These are phyloP conservation scores for Alosa sapidissima DNA, from an alignment of 2,797 vertebrate species.

Conservation along the genomic window DNA sequence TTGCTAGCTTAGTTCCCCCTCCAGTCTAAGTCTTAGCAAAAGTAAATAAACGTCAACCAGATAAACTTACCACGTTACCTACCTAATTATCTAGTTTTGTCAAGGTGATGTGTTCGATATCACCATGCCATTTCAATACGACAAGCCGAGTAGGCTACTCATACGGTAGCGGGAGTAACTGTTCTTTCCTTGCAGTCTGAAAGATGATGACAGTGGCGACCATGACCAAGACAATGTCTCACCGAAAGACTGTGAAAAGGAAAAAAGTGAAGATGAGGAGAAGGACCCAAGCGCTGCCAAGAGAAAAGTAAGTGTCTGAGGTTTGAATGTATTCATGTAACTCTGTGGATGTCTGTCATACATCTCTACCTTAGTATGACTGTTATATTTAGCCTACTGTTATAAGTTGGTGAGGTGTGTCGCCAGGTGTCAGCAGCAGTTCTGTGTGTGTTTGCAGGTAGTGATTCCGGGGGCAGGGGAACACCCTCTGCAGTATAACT, in stretches of 20 bases:
- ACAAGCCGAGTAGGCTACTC: not conserved
- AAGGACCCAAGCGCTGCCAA: constrained; percentile 70
- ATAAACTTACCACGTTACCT: not conserved
- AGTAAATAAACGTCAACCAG: not conserved
- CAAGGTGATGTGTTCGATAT: not conserved
- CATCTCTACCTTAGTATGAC: no score
- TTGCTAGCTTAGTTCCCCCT: not conserved
- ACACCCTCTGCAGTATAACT: constrained; percentile 85
- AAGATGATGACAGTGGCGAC: constrained; percentile 85
- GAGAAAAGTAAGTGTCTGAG: constrained; percentile 64
- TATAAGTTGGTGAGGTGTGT: not conserved
- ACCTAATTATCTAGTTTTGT: no score
- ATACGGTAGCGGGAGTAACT: not conserved
- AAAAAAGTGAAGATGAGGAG: constrained; percentile 76
- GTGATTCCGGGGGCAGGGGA: constrained; percentile 77
- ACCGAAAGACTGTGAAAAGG: constrained; percentile 82
- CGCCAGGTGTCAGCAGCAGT: not conserved
- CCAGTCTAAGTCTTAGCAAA: not conserved
- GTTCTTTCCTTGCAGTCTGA: constrained; percentile 64
- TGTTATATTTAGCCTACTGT: not conserved
- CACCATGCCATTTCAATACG: not conserved
- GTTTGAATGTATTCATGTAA: not conserved
- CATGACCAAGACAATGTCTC: constrained; percentile 80
- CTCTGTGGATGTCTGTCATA: not conserved
- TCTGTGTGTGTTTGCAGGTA: constrained; percentile 56